Conservation (phyloP, 2,797 vertebrate genomes). For the Hydrophis major region DNA sequence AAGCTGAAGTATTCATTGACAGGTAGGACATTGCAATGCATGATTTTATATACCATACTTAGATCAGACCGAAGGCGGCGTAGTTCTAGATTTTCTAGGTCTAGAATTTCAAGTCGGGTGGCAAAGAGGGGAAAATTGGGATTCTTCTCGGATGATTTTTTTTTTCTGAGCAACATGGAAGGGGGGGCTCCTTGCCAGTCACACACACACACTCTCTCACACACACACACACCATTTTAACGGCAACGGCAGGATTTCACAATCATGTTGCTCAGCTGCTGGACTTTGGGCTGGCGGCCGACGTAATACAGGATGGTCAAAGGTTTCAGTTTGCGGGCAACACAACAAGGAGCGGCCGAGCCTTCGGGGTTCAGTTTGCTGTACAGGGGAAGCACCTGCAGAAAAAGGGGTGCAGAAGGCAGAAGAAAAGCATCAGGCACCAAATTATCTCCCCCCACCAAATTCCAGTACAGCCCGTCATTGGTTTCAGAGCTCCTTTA, state of each 20-base stretch:
- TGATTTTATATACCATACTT: too few relatives aligned
- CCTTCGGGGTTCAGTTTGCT: constrained; percentile 85
- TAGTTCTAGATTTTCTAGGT: too few relatives aligned
- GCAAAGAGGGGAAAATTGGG: background rate
- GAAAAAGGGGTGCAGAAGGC: background rate
- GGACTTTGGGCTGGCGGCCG: constrained; percentile 82
- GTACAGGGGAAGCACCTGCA: constrained; percentile 81
- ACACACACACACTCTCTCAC: too few relatives aligned
- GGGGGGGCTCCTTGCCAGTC: background rate
- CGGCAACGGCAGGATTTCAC: constrained; percentile 86
- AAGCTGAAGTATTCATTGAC: too few relatives aligned
- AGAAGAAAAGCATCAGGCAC: background rate
- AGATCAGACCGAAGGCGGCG: too few relatives aligned
- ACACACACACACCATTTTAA: background rate
- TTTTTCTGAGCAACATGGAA: background rate
- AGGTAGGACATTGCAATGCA: too few relatives aligned
- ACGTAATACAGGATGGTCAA: constrained; percentile 87
- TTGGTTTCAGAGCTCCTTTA: background rate
- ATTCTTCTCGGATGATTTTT: rapidly evolving
- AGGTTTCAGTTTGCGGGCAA: constrained; percentile 83
- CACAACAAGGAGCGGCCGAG: constrained; percentile 83
- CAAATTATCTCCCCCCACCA: background rate
- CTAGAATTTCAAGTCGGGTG: too few relatives aligned
- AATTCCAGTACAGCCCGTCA: background rate
- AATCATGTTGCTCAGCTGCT: constrained; percentile 87